Evolutionary conservation across 2,113 vertebrate species (phyloP), one percentile per base, ranked within the genome.

Genomic region (Neopipo cinnamomea): DNA sequence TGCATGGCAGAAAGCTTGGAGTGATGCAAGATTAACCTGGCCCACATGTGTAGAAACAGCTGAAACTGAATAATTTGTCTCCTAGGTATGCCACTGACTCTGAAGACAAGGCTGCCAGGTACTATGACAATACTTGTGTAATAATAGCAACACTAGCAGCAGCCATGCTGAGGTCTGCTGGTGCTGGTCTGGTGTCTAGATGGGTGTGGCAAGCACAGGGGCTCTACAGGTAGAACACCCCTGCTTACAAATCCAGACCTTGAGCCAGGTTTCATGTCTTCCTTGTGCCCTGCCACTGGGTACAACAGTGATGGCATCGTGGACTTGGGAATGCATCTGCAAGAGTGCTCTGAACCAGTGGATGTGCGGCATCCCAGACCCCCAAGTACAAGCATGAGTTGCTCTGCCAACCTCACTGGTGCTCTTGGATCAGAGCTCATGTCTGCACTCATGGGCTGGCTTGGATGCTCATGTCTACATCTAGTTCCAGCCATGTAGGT

Each of bases 391-490:
- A 39, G n/a, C 1, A 4, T 27, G 21, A 87, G 37, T 20, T 11
- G 3, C 33, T 78, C 46, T 55, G 52, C 56, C 27, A 46, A 1
- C 63, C 42, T 44, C 31, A 6, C 14, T 11, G 68, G 35, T 12
- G 8, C 0, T 2, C 30, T 61, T 24, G 44, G 78, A 6, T 23
- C 0, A 1, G 44, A 65, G 65, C 39, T 77, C 8, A 16, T 4
- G 12, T 20, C 56, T 65, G 56, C 17, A 4, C 39, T 42, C 10
- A 2, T 9, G 21, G 24, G 30, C 46, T 53, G 58, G 18, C 14
- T 46, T 44, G n/a, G 46, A 31, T 72, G 46, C 25, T 78, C 9
- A 6, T 1, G 2, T 50, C 8, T 0, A 0, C 56, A 50, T 87
- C 37, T 24, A 39, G 55, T 25, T 81, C 31, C 31, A 74, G 35